These are phyloP conservation scores for Basileuterus tristriatus DNA, from an alignment of 2,797 vertebrate species.

Conservation along the genomic window DNA sequence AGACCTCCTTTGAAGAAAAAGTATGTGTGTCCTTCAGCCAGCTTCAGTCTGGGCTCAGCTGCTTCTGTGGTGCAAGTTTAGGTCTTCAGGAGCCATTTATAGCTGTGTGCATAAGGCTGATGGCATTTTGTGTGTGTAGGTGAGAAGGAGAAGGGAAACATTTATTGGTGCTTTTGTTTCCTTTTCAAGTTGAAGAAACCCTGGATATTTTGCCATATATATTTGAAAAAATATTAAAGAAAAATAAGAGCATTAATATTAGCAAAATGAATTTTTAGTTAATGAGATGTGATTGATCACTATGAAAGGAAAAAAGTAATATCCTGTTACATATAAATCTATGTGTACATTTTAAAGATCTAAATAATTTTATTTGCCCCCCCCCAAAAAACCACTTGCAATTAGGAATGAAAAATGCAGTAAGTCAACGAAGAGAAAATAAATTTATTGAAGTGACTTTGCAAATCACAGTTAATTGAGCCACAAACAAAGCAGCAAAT, in stretches of 20 bases:
- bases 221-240: background rate
- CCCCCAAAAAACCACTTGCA: background rate
- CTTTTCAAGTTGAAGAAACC: background rate
- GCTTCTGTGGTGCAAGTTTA: background rate
- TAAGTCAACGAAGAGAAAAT: conserved; percentile 29
- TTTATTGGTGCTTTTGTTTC: background rate
- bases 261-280: background rate
- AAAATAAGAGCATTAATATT: background rate
- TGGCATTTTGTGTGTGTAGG: background rate
- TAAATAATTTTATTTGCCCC: conserved; percentile 34
- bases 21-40: background rate
- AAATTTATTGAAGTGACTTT: conserved; percentile 65
- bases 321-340: conserved; percentile 45
- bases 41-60: background rate
- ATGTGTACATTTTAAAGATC: background rate
- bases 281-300: conserved; percentile 32
- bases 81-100: background rate
- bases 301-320: conserved; percentile 17
- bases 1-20: conserved; percentile 57
- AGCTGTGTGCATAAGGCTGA: background rate
- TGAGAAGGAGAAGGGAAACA: background rate
- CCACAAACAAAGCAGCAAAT: conserved; percentile 72
- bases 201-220: background rate
- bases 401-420: conserved; percentile 50
- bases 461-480: conserved; percentile 70